Percentiles rank a stretch among this genome's conserved stretches.
Evolutionary conservation across 1,140 invertebrate genomes (phyloP).

Genomic region (Zaprionus davidi): DNA sequence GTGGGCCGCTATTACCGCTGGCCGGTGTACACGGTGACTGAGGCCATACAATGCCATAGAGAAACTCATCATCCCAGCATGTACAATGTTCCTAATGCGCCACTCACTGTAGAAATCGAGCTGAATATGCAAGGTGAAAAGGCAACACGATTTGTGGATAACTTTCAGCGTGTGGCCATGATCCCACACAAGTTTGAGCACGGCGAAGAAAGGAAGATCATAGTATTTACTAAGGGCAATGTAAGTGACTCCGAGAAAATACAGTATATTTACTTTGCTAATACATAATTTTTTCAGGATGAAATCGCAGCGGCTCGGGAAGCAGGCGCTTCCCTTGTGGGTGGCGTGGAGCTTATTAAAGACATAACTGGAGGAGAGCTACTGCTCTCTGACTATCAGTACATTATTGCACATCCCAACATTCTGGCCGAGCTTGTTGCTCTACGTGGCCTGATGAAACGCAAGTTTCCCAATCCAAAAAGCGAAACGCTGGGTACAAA

Average conservation of each 20-base stretch:
- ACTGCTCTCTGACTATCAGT: slow-evolving; percentile 89
- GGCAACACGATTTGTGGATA: slow-evolving; percentile 87
- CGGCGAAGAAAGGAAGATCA: slow-evolving; percentile 87
- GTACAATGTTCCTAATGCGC: slow-evolving; percentile 88
- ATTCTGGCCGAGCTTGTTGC: slow-evolving; percentile 90
- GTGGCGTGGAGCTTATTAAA: slow-evolving; percentile 89
- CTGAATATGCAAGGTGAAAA: slow-evolving; percentile 88
- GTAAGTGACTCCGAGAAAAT: slow-evolving; percentile 33
- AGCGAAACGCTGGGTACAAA: slow-evolving; percentile 88
- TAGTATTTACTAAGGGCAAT: slow-evolving; percentile 89
- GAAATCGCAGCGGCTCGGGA: slow-evolving; percentile 86
- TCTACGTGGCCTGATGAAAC: slow-evolving; percentile 90
- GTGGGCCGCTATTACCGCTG: slow-evolving; percentile 86
- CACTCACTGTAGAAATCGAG: slow-evolving; percentile 88
- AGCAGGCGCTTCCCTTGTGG: slow-evolving; percentile 89
- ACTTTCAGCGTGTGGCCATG: slow-evolving; percentile 86
- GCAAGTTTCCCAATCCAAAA: slow-evolving; percentile 89
- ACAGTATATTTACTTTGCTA: background rate
- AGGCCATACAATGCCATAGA: slow-evolving; percentile 90
- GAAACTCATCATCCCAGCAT: slow-evolving; percentile 92
- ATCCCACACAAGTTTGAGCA: slow-evolving; percentile 88
- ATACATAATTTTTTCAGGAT: slow-evolving; percentile 73
- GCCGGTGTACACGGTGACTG: slow-evolving; percentile 88
- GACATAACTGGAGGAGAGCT: slow-evolving; percentile 90
- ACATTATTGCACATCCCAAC: slow-evolving; percentile 90